A percentile compares a stretch with the other conserved stretches of the same genome.
phyloP scores from a whole-genome alignment of 2,797 vertebrate genomes.

The Pelochelys cantorii region DNA sequence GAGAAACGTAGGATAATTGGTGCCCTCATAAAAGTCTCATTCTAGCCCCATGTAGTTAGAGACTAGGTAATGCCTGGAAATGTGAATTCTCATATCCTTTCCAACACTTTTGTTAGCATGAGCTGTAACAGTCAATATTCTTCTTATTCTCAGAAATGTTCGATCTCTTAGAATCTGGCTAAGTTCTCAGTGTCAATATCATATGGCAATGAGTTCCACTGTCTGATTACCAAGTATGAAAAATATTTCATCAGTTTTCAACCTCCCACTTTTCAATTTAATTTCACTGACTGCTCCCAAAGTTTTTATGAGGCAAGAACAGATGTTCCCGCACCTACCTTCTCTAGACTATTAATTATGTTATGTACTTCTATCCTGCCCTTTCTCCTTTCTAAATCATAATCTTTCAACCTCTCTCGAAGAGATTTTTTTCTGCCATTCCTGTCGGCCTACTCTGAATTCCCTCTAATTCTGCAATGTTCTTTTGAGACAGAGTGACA shows the following conservation, averaged over 20 bases:
- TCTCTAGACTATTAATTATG: background rate
- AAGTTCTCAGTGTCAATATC: background rate
- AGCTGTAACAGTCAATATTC: background rate
- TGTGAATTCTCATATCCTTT: background rate
- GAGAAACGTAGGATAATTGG: background rate
- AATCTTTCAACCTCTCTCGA: background rate
- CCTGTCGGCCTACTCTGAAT: background rate
- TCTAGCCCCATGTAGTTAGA: constrained; percentile 13
- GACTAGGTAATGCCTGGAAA: background rate
- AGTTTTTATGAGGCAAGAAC: background rate
- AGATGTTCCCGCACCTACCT: background rate
- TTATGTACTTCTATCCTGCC: background rate
- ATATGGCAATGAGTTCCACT: background rate
- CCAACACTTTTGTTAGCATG: background rate
- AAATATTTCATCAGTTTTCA: background rate
- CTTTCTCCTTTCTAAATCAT: background rate
- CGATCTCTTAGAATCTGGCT: background rate
- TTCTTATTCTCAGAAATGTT: background rate
- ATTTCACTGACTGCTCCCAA: background rate
- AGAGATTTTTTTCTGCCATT: background rate
- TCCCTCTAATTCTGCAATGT: background rate
- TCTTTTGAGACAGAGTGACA: background rate
- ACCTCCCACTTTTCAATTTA: background rate
- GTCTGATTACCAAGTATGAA: background rate
- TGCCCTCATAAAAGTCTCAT: background rate